Base-by-base conservation (phyloP, 2,888 invertebrate species). In the Zaprionus bogoriensis region DNA sequence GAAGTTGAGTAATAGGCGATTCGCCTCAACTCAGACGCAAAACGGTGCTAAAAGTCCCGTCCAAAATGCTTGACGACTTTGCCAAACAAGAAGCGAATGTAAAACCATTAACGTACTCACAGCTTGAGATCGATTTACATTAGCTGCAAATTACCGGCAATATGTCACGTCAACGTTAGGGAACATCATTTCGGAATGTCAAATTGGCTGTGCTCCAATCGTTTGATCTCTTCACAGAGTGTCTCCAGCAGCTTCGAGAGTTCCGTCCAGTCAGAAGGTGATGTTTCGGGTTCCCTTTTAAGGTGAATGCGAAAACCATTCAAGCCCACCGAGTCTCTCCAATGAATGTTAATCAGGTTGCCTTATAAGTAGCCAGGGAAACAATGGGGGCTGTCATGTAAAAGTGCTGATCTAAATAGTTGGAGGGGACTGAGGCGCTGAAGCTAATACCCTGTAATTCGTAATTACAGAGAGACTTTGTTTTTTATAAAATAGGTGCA, bases 271-370 rank as follows among this genome's bases (percentile, higher is more conserved):
- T 47, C 44, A 68, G 17, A 22, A 68, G 17, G 19, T 60, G 12
- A 17, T 41, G 28, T 74, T 23, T 53, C 30, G 55, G 14, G 30
- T 7, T 47, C 17, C 77, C 84, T 30, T 61, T 67, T 54, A 67
- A 38, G 58, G 84, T 22, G 12, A 60, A 63, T 57, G 46, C 63
- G n/a, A 64, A 63, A 55, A 41, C 28, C 44, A 47, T 51, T 57
- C 4, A 25, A 57, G 59, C 77, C 73, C 73, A 74, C 73, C 51
- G 55, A 41, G 19, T 63, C 53, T 53, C 53, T 53, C 54, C 36
- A 42, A 53, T 67, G 25, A 60, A 59, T 64, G 74, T 48, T 73
- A 74, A 74, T 77, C 68, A 32, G 46, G 50, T 59, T 45, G 6
- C 74, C 74, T 61, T 67, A 59, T 73, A 61, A 50, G 73, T n/a